Conservation (phyloP, 2,888 invertebrate genomes). For the Acanthococcus lagerstroemiae region DNA sequence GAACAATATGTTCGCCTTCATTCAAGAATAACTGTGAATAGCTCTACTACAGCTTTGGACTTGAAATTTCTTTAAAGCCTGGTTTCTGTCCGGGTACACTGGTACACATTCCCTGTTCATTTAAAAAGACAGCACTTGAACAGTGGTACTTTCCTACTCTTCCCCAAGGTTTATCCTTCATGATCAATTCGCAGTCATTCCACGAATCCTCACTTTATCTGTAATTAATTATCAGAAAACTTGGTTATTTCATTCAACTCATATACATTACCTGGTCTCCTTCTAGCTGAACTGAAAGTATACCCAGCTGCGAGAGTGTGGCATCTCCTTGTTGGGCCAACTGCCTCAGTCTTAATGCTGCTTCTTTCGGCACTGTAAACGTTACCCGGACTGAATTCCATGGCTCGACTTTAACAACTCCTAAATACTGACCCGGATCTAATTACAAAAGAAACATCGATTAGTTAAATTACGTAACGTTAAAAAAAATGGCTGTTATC, state of each 20-base stretch:
- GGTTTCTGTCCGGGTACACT: too few relatives aligned
- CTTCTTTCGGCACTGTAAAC: constrained; percentile 92
- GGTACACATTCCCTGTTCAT: too few relatives aligned
- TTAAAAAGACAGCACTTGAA: too few relatives aligned
- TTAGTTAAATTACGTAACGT: background rate
- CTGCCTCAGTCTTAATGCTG: constrained; percentile 80
- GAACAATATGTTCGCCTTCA: too few relatives aligned
- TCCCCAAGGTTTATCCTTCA: too few relatives aligned
- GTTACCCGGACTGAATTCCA: constrained; percentile 98
- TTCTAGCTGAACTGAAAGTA: constrained; percentile 89
- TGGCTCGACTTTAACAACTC: constrained; percentile 77
- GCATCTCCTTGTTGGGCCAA: constrained; percentile 84
- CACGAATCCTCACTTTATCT: too few relatives aligned
- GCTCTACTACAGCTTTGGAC: too few relatives aligned
- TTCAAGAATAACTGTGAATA: too few relatives aligned
- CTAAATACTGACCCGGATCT: constrained; percentile 40
- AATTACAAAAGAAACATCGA: constrained; percentile 5
- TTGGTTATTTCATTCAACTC: too few relatives aligned
- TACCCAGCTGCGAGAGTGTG: constrained; percentile 80
- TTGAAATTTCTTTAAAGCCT: too few relatives aligned
- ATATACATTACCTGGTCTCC: constrained; percentile 68
- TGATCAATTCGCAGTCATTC: too few relatives aligned
- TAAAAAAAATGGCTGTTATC: background rate
- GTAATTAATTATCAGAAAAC: background rate
- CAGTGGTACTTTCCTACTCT: too few relatives aligned